Evolutionary conservation across 2,113 vertebrate genomes (phyloP).

Genomic region (Sinocyclocheilus rhinocerous): DNA sequence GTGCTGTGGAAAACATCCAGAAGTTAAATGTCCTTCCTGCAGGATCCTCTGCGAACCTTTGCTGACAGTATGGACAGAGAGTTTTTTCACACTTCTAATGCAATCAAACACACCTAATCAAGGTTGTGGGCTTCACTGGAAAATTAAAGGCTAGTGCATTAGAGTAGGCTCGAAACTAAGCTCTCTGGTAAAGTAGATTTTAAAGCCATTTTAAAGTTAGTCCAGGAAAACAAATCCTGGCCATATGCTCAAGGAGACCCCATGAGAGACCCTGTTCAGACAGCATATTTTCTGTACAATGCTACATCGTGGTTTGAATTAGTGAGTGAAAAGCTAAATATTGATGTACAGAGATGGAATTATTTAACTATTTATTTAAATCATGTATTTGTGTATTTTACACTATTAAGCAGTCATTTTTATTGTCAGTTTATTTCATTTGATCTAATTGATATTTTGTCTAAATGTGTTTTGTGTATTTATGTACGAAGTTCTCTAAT

Average conservation of each 20-base stretch:
- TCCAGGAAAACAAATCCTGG: too few relatives aligned
- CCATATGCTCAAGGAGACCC: background rate
- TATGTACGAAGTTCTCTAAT: background rate
- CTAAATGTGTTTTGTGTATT: background rate
- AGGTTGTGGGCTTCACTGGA: background rate
- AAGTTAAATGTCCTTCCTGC: background rate
- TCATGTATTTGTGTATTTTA: background rate
- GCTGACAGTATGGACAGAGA: background rate
- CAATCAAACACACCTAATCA: background rate
- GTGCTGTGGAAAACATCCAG: background rate
- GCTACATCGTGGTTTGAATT: background rate
- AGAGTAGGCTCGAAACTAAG: background rate
- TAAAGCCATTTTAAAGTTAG: background rate
- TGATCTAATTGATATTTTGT: background rate
- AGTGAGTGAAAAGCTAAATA: background rate
- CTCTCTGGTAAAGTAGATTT: background rate
- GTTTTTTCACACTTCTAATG: background rate
- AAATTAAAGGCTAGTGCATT: background rate
- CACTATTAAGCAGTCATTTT: conserved; percentile 12
- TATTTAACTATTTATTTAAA: background rate
- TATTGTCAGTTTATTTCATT: background rate
- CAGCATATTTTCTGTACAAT: background rate
- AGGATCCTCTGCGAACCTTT: background rate
- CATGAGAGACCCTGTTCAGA: background rate
- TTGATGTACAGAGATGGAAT: background rate